Conservation (phyloP, 2,797 vertebrate species). For the Pangasius mekongensis region DNA sequence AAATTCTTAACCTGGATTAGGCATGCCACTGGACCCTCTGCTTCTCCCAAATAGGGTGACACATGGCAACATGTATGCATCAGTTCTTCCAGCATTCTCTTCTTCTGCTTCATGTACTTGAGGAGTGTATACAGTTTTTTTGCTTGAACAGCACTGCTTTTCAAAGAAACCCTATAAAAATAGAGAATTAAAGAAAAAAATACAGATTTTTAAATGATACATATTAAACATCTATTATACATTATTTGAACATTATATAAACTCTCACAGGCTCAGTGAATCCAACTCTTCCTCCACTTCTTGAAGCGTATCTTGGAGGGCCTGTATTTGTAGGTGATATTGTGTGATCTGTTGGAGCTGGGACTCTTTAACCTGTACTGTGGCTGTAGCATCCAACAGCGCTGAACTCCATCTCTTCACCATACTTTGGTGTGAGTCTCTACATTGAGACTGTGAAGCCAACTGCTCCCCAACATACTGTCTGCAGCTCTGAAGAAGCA, state of each 20-base stretch:
- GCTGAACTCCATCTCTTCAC: slow-evolving; percentile 68
- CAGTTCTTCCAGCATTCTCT: slow-evolving; percentile 71
- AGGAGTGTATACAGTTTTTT: slow-evolving; percentile 77
- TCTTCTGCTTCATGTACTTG: slow-evolving; percentile 74
- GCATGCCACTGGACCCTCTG: slow-evolving; percentile 81
- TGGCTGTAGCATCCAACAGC: slow-evolving; percentile 76
- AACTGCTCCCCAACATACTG: slow-evolving; percentile 74
- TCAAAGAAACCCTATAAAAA: slow-evolving; percentile 72
- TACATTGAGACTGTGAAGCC: slow-evolving; percentile 58
- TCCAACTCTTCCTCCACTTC: slow-evolving; percentile 77
- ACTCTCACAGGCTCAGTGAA: slow-evolving; percentile 80
- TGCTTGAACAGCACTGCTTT: slow-evolving; percentile 74
- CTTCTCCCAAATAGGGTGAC: slow-evolving; percentile 72
- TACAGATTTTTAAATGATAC: not conserved
- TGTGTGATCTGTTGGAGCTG: slow-evolving; percentile 77
- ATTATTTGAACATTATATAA: not conserved
- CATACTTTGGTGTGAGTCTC: slow-evolving; percentile 44
- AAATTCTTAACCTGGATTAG: slow-evolving; percentile 81
- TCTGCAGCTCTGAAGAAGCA: slow-evolving; percentile 70
- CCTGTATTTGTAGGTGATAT: slow-evolving; percentile 77
- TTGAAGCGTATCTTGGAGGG: slow-evolving; percentile 72
- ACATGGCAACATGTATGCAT: slow-evolving; percentile 74
- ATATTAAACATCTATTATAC: not conserved
- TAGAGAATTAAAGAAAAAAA: not conserved
- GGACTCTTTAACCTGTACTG: slow-evolving; percentile 80